phyloP scores from a whole-genome alignment of 2,888 invertebrate genomes.

The Eupithecia dodoneata region DNA sequence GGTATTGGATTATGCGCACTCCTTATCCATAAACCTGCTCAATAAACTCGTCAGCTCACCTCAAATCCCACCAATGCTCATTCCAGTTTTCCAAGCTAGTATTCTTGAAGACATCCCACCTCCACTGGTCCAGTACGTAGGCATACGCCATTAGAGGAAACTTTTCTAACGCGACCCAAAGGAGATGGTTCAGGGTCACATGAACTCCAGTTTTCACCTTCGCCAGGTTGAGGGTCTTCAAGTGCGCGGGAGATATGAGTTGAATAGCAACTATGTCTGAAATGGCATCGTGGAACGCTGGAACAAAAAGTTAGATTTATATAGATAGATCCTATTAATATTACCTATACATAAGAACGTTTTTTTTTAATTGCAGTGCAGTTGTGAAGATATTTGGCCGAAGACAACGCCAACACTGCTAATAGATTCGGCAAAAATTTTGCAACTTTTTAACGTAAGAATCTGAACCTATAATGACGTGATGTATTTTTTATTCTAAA shows the following conservation, averaged over 20 bases:
- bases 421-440: no score
- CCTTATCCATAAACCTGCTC: neutral
- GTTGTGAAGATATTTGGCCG: no score
- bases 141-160: slow-evolving; percentile 77
- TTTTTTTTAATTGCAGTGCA: no score
- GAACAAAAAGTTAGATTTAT: slow-evolving; percentile 25
- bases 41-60: slow-evolving; percentile 51
- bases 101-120: slow-evolving; percentile 76
- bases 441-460: no score
- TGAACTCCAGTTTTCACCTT: slow-evolving; percentile 66
- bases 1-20: no score
- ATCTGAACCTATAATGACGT: no score
- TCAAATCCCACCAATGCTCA: slow-evolving; percentile 77
- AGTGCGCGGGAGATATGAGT: slow-evolving; percentile 79
- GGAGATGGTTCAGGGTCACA: slow-evolving; percentile 70
- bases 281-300: slow-evolving; percentile 87
- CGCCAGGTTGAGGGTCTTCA: slow-evolving; percentile 72
- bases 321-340: no score
- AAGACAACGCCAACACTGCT: no score
- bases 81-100: slow-evolving; percentile 70
- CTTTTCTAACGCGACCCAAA: slow-evolving; percentile 76
- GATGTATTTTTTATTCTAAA: no score
- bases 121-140: slow-evolving; percentile 75
- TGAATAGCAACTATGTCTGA: slow-evolving; percentile 86
- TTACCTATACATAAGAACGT: no score